phyloP scores from a whole-genome alignment of 2,797 vertebrate genomes.

The Nannoperca australis region DNA sequence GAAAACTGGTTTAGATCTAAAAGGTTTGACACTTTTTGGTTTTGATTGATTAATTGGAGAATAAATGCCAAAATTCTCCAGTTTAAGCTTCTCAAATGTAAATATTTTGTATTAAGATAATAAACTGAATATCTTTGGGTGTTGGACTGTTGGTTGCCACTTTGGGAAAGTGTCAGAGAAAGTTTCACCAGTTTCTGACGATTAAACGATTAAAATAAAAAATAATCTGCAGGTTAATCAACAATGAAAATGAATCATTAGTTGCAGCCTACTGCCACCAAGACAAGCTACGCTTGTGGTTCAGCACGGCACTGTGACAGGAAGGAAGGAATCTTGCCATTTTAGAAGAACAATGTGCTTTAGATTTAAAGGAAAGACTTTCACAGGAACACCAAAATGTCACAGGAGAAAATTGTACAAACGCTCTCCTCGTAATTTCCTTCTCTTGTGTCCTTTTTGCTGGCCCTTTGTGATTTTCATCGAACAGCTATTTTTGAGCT shows the following conservation, averaged over 20 bases:
- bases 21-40: neutral
- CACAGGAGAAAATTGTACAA: slow-evolving; percentile 16
- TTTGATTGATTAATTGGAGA: neutral
- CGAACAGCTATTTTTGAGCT: slow-evolving; percentile 67
- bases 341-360: slow-evolving; percentile 30
- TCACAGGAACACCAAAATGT: slow-evolving; percentile 4
- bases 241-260: neutral
- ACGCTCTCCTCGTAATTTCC: slow-evolving; percentile 24
- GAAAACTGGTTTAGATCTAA: neutral
- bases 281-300: neutral
- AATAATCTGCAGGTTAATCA: neutral
- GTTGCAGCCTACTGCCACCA: neutral
- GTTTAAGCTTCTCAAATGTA: neutral
- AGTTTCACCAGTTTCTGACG: neutral
- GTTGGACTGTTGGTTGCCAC: neutral
- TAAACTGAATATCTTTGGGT: neutral
- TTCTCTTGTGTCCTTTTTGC: slow-evolving; percentile 41
- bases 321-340: slow-evolving; percentile 8
- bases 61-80: neutral
- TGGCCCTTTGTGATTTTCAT: slow-evolving; percentile 61
- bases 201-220: neutral
- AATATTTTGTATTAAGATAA: neutral
- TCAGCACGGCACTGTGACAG: slow-evolving; percentile 10
- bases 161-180: neutral
- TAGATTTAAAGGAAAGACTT: slow-evolving; percentile 11